phyloP scores from a whole-genome alignment of 2,797 vertebrate species.

The Sebastes goodei region DNA sequence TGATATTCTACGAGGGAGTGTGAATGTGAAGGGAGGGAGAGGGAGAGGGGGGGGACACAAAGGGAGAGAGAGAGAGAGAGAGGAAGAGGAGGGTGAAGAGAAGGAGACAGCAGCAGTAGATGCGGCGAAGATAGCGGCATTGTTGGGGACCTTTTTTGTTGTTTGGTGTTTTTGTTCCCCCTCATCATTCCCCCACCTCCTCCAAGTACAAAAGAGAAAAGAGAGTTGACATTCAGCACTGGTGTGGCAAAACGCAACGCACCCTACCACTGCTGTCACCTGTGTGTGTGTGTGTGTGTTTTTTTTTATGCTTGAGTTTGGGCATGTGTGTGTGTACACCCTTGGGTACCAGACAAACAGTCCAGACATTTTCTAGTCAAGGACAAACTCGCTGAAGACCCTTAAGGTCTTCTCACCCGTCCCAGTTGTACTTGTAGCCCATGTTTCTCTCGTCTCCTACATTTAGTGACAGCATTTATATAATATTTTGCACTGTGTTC shows the following conservation, averaged over 20 bases:
- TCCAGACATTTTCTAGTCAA: conserved; percentile 63
- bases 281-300: conserved; percentile 17
- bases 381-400: conserved; percentile 56
- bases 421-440: not conserved
- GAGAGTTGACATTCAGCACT: conserved; percentile 78
- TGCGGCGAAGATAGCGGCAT: conserved; percentile 72
- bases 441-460: conserved; percentile 1
- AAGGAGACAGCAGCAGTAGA: conserved; percentile 66
- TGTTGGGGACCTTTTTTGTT: conserved; percentile 78
- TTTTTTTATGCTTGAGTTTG: conserved; percentile 18
- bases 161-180: conserved; percentile 71
- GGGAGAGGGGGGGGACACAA: conserved; percentile 33
- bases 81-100: conserved; percentile 61
- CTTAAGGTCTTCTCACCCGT: conserved; percentile 25
- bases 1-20: conserved; percentile 73
- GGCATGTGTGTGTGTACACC: conserved; percentile 39
- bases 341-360: conserved; percentile 58
- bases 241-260: conserved; percentile 66
- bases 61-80: conserved; percentile 49
- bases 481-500: not conserved
- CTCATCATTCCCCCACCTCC: conserved; percentile 56
- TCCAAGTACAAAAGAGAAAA: conserved; percentile 78
- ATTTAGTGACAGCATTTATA: conserved; percentile 20
- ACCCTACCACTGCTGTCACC: conserved; percentile 64
- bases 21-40: conserved; percentile 54